phyloP scores from a whole-genome alignment of 1,140 invertebrate genomes.

The Drosophila athabasca region DNA sequence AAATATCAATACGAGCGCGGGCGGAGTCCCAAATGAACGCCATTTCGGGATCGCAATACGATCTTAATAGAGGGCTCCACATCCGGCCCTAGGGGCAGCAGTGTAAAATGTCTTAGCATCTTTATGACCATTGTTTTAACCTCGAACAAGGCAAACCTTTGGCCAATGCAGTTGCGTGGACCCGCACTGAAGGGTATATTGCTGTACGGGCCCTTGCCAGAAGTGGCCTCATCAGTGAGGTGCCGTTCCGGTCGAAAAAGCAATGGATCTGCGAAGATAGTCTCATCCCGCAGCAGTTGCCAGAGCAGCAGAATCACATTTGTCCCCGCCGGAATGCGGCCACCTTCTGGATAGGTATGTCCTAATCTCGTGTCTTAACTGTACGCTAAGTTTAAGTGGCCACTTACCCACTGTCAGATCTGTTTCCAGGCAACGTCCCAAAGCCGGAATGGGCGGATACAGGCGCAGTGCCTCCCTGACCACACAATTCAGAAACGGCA shows the following conservation, averaged over 20 bases:
- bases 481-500: slow-evolving; percentile 88
- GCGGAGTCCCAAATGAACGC: slow-evolving; percentile 62
- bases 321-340: slow-evolving; percentile 82
- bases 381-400: too few relatives aligned
- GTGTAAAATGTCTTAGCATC: slow-evolving; percentile 74
- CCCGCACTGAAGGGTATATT: slow-evolving; percentile 88
- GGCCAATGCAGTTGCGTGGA: slow-evolving; percentile 87
- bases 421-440: slow-evolving; percentile 85
- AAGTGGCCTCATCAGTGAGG: slow-evolving; percentile 78
- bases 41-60: slow-evolving; percentile 62
- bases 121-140: slow-evolving; percentile 86
- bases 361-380: slow-evolving; percentile 36
- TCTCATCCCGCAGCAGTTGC: slow-evolving; percentile 79
- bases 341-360: slow-evolving; percentile 43
- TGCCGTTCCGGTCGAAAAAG: slow-evolving; percentile 87
- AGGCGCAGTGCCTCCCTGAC: slow-evolving; percentile 87
- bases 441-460: slow-evolving; percentile 88
- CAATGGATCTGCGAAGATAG: slow-evolving; percentile 55
- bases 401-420: slow-evolving; percentile 83
- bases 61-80: slow-evolving; percentile 68
- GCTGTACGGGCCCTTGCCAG: slow-evolving; percentile 34
- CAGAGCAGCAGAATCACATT: slow-evolving; percentile 83
- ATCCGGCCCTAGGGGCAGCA: slow-evolving; percentile 63
- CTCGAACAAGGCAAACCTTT: slow-evolving; percentile 92
- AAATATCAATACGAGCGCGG: slow-evolving; percentile 21